Base-by-base conservation (phyloP, 2,797 vertebrate species). In the Anabacerthia variegaticeps region DNA sequence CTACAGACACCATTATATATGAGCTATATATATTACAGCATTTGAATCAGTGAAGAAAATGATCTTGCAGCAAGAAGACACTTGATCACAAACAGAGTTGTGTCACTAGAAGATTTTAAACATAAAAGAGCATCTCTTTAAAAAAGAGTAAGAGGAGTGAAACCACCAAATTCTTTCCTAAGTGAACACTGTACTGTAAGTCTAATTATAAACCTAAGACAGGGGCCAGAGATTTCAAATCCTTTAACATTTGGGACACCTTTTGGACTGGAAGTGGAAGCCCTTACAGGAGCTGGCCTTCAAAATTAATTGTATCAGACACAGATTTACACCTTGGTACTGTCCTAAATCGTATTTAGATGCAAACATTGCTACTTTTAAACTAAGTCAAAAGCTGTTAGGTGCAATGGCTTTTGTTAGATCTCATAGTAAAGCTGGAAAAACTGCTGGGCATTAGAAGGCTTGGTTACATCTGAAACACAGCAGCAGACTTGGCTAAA, bases 401-500 rank as follows among this genome's bases (percentile, higher is more conserved):
- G 66, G 67, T 92, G 71, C 36, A 75, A 26, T 9, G 46, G 32
- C n/a, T 62, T 90, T 66, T 87, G 46, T 71, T 93, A 91, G 67
- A 49, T 71, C 37, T 52, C 52, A 12, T 9, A 55, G 56, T 18
- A 76, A 71, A 69, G 63, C 44, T 85, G 91, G 52, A 48, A 87
- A 83, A 80, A 30, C 59, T 41, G 4, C 20, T 44, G 86, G 81
- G 67, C 66, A 79, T 4, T 73, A 67, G 92, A 90, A 93, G 3
- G 39, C 37, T 78, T 82, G 59, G 18, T 85, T 85, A 26, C 43
- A 58, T 80, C 91, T 96, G 81, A 93, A 79, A 66, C 44, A 67
- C 72, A 14, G 87, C 56, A 80, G 72, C 84, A 94, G 75, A 62
- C 87, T 93, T 87, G 32, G 92, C 92, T 79, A 92, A 94, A 91